phyloP scores from a whole-genome alignment of 2,113 vertebrate species.

The Odocoileus hemionus region DNA sequence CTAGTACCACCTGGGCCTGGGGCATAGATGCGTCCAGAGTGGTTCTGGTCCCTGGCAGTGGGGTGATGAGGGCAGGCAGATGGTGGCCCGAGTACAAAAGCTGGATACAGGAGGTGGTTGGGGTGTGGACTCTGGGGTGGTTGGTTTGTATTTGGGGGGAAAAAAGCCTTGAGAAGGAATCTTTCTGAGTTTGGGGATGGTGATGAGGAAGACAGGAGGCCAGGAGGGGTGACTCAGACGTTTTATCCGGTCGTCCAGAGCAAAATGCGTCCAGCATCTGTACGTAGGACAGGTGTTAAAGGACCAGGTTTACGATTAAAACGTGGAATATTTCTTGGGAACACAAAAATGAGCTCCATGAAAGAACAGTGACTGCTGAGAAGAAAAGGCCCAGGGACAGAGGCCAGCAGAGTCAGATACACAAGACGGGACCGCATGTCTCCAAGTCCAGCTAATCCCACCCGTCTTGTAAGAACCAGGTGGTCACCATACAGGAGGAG shows the following conservation, averaged over 20 bases:
- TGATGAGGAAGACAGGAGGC: neutral
- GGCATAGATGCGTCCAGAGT: fast-evolving
- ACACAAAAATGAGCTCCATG: neutral
- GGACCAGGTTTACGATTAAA: neutral
- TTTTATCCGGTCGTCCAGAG: neutral
- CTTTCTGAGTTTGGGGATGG: neutral
- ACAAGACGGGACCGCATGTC: too few species aligned
- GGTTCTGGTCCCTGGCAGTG: neutral
- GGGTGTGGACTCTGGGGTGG: neutral
- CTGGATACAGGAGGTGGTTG: neutral
- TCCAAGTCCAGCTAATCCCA: neutral
- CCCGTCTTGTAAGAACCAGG: neutral
- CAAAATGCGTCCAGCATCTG: too few species aligned
- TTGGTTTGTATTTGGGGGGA: neutral
- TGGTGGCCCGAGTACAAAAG: neutral
- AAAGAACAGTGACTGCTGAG: neutral
- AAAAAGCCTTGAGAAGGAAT: neutral
- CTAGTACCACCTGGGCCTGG: neutral
- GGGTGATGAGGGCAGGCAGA: neutral
- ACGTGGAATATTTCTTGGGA: neutral
- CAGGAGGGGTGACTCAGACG: neutral
- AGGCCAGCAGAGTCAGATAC: neutral
- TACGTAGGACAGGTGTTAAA: neutral
- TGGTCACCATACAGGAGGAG: neutral
- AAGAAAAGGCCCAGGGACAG: neutral